Base-by-base conservation (phyloP, 2,888 invertebrate species). In the Cordilura impudica region DNA sequence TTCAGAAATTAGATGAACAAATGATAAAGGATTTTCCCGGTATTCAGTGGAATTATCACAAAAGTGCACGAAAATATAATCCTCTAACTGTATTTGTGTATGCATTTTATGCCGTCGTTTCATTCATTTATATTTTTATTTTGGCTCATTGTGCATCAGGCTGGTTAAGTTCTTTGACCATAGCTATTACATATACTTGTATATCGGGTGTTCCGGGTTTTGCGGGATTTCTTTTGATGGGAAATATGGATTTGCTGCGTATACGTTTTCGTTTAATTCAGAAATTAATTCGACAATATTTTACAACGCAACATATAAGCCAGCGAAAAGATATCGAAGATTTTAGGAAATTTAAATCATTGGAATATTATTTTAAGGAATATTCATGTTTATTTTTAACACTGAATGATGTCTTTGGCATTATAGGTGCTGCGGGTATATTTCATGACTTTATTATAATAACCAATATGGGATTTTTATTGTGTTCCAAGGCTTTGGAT, bases 361-460 rank as follows among this genome's bases (percentile, higher is more conserved):
- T 77, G 21, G 65, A 73, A 77, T 12, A 54, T 12, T 78, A 69
- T 35, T 81, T 53, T 7, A 84, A 83, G 43, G 73, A 83, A 5
- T 85, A 87, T 61, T 82, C 81, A 2, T 71, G 79, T 6, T 53
- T 89, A n/a, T 75, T 88, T 5, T 29, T 47, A 14, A 81, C 78
- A 12, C 14, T 88, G 0, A 89, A 88, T 76, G 49, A 43, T 1
- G 81, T 87, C 0, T 87, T 85, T 29, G 81, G 84, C 1, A 56
- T 76, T 6, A 71, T 81, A 0, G 81, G 81, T 6, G 83, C 83
- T 21, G 67, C 75, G 0, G 84, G 83, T 21, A 66, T 85, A 12
- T 86, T 89, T 56, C 86, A 89, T 67, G 88, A 88, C 58, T 89
- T 89, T 29, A 82, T 83, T 0, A 83, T 87, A 53, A 79, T 85